phyloP scores from a whole-genome alignment of 2,113 vertebrate species.

The Galbula dea region DNA sequence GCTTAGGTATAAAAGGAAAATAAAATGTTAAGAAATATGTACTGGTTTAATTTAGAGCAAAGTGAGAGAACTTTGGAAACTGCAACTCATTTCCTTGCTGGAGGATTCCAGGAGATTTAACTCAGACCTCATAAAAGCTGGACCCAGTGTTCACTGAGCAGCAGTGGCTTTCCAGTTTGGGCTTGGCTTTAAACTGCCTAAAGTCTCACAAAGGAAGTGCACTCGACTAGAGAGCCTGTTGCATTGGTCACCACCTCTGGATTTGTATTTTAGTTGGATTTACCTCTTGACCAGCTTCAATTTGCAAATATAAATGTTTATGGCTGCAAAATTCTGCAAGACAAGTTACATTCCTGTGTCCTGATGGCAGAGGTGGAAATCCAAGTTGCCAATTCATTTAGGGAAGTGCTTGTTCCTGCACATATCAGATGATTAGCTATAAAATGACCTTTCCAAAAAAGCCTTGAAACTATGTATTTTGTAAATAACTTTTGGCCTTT shows the following conservation, averaged over 20 bases:
- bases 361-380: not conserved
- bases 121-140: not conserved
- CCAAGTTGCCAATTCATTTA: accelerated
- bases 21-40: not conserved
- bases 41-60: not conserved
- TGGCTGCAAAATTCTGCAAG: not conserved
- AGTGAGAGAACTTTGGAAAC: not conserved
- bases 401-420: not conserved
- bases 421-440: no score
- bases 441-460: not conserved
- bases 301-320: not conserved
- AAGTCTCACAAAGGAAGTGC: slow-evolving; percentile 12
- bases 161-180: not conserved
- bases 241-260: not conserved
- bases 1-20: not conserved
- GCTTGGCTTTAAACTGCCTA: not conserved
- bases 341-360: not conserved
- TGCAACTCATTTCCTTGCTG: not conserved
- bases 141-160: not conserved
- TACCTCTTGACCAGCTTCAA: not conserved
- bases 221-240: not conserved
- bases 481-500: no score
- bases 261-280: not conserved
- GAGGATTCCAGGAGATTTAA: not conserved
- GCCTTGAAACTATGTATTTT: not conserved